Base-by-base conservation (phyloP, 2,888 invertebrate genomes). In the Disparrhopalites patrizii region DNA sequence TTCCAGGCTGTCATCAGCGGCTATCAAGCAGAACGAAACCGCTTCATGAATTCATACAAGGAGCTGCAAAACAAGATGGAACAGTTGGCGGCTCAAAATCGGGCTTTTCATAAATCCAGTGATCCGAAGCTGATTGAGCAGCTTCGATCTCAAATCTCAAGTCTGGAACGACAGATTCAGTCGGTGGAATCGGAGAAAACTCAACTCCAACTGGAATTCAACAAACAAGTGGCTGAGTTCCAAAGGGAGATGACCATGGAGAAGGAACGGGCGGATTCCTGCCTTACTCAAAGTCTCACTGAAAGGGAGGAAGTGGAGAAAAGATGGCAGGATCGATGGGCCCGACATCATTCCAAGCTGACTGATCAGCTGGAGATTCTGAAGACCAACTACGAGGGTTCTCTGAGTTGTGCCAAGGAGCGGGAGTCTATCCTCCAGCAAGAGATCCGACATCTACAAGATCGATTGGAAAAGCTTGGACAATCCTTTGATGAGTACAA, bases 281-380 rank as follows among this genome's bases (percentile, higher is more conserved):
- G 62, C 30, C 25, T 68, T 0, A 62, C 65, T 2, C 43, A 61
- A 20, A 65, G 65, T 52, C 15, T 67, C 1, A 43, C 40, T 2
- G 68, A 68, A 54, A 10, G 68, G n/a, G 65, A 68, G 25, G 51
- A 62, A 30, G 57, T 68, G 1, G 68, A 68, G 31, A 61, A 62
- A 28, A 31, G 65, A 27, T 68, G 68, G 65, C 65, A 68, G 27
- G 68, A 68, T 18, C 61, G 68, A 20, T 68, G 68, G 68, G 27
- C 60, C 3, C 65, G 65, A 13, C 65, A 68, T 57, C 68, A 68
- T 25, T 4, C 56, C 8, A 60, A 65, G 27, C 31, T 68, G 10
- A 65, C 47, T 18, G 65, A 65, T 38, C 68, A 68, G 40, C 36
- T 68, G 2, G 65, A 68, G 18, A 52, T 65, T 10, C 58, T 68